These are phyloP conservation scores for Luperina testacea DNA, from an alignment of 2,888 invertebrate species.

Conservation along the genomic window DNA sequence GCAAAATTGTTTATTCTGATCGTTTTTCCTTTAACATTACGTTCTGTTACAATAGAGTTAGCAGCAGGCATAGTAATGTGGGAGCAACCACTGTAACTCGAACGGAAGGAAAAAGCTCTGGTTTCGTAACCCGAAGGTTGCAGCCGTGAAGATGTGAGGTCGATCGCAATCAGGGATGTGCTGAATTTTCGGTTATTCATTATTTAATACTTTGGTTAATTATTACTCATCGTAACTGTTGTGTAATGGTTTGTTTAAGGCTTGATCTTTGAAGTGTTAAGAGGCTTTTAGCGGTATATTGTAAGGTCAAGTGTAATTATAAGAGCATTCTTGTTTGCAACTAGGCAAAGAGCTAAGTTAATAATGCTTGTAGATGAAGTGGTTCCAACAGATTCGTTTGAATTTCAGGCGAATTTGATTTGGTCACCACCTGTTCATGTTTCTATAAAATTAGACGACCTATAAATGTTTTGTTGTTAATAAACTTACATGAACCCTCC, in stretches of 20 bases:
- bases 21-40: constrained; percentile 65
- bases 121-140: constrained; percentile 76
- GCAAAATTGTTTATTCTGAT: constrained; percentile 37
- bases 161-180: constrained; percentile 70
- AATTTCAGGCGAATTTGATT: not conserved
- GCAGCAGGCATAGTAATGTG: constrained; percentile 58
- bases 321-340: constrained; percentile 22
- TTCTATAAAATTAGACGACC: not conserved
- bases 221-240: constrained; percentile 42
- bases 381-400: not conserved
- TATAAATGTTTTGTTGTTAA: not conserved
- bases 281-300: constrained; percentile 41
- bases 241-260: constrained; percentile 49
- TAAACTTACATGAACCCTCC: not conserved
- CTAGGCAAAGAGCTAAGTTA: constrained; percentile 6
- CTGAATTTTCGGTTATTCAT: constrained; percentile 62
- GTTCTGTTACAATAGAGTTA: constrained; percentile 65
- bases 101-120: constrained; percentile 82
- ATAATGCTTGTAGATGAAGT: not conserved
- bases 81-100: constrained; percentile 63
- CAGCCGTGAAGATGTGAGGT: constrained; percentile 75
- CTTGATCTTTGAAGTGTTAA: constrained; percentile 32
- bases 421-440: not conserved
- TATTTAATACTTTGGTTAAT: constrained; percentile 53
- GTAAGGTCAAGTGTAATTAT: constrained; percentile 35